A percentile compares a stretch with the other conserved stretches of the same genome.
These are phyloP conservation scores for Boloria selene DNA, from an alignment of 2,888 invertebrate species.

Conservation along the genomic window DNA sequence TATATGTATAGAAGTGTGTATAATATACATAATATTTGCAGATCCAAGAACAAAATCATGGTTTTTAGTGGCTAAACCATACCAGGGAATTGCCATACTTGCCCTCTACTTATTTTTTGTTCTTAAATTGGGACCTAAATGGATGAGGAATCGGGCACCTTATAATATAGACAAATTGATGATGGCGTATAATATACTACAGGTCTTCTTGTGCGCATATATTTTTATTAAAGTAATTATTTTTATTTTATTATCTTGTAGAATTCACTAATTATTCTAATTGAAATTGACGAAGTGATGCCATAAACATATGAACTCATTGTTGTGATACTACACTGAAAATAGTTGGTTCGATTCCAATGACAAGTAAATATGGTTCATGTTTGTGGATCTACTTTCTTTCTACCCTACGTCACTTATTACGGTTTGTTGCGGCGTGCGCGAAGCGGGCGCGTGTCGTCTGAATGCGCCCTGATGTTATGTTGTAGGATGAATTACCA, in stretches of 20 bases:
- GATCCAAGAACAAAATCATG: constrained; percentile 85
- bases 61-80: constrained; percentile 85
- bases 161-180: constrained; percentile 85
- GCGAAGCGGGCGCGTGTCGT: no score
- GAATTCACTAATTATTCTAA: not conserved
- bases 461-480: no score
- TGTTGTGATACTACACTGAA: no score
- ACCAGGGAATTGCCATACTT: constrained; percentile 81
- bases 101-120: constrained; percentile 86
- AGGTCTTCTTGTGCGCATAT: constrained; percentile 83
- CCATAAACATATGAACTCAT: no score
- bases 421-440: no score
- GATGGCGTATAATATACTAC: constrained; percentile 85
- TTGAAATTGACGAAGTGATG: no score
- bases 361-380: not conserved
- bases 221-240: constrained; percentile 78
- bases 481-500: no score
- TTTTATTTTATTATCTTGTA: not conserved
- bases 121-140: constrained; percentile 85
- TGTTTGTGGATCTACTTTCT: no score
- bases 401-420: no score
- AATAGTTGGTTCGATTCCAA: not conserved
- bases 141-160: constrained; percentile 86
- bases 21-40: constrained; percentile 56
- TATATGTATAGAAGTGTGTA: no score